phyloP scores from a whole-genome alignment of 2,113 vertebrate species.

The Amblyornis subalaris region DNA sequence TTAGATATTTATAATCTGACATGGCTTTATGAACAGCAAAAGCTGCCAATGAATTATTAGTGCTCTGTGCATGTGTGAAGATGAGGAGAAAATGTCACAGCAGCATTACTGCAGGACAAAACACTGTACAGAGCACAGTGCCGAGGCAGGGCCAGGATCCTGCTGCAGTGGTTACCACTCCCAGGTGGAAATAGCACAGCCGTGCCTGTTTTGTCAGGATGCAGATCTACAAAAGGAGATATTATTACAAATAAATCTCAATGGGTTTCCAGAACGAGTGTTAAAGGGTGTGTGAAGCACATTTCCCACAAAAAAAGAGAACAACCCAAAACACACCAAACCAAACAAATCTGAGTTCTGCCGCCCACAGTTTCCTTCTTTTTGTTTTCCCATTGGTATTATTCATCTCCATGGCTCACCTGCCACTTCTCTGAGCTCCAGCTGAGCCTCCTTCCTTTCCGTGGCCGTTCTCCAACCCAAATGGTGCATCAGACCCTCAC shows the following conservation, averaged over 20 bases:
- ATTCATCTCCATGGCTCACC: not conserved
- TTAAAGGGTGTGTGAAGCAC: not conserved
- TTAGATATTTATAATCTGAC: conserved; percentile 17
- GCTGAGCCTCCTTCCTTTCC: not conserved
- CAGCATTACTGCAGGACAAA: not conserved
- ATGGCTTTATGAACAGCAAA: not conserved
- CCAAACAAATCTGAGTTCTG: accelerated
- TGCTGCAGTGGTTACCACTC: accelerated
- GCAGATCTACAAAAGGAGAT: not conserved
- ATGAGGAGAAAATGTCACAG: not conserved
- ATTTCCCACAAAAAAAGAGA: not conserved
- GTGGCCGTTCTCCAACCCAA: not conserved
- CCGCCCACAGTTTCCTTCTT: accelerated
- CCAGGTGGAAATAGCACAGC: not conserved
- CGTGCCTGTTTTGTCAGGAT: not conserved
- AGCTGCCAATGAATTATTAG: conserved; percentile 1
- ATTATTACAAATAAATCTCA: not conserved
- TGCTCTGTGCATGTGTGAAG: not conserved
- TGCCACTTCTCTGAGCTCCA: not conserved
- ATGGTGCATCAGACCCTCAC: not conserved
- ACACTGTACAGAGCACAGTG: accelerated
- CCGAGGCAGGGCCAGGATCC: not conserved
- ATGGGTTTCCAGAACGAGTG: accelerated
- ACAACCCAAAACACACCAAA: not conserved
- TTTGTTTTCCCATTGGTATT: not conserved